Percentiles rank a stretch among this genome's conserved stretches.
Evolutionary conservation across 2,113 vertebrate species (phyloP).

Genomic region (Budorcas taxicolor): DNA sequence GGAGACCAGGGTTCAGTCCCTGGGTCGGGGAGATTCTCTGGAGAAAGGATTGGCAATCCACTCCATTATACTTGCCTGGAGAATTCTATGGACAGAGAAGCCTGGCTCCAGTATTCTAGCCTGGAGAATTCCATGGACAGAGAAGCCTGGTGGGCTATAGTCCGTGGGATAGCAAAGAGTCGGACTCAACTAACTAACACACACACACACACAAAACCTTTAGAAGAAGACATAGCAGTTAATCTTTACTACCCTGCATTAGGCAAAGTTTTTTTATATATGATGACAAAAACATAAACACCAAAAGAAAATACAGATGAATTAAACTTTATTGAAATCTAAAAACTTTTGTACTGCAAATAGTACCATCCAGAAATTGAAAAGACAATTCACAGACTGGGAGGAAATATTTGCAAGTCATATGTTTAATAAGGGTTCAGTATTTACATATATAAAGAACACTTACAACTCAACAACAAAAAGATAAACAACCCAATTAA

Average conservation of each 20-base stretch:
- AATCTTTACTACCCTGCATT: neutral
- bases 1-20: neutral
- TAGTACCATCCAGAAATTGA: neutral
- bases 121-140: neutral
- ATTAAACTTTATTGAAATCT: neutral
- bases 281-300: neutral
- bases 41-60: neutral
- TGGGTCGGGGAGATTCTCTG: neutral
- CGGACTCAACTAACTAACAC: accelerated
- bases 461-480: neutral
- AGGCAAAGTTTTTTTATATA: neutral
- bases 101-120: no score
- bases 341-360: neutral
- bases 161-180: accelerated
- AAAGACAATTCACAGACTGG: neutral
- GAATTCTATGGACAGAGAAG: neutral
- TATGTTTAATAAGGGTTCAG: neutral
- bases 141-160: neutral
- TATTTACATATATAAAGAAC: neutral
- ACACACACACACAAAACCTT: neutral
- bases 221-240: neutral
- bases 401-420: neutral
- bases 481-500: neutral
- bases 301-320: neutral
- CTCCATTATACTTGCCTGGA: neutral